Evolutionary conservation across 1,140 invertebrate genomes (phyloP), one percentile per base, ranked within the genome.

Genomic region (Bombus confusus): DNA sequence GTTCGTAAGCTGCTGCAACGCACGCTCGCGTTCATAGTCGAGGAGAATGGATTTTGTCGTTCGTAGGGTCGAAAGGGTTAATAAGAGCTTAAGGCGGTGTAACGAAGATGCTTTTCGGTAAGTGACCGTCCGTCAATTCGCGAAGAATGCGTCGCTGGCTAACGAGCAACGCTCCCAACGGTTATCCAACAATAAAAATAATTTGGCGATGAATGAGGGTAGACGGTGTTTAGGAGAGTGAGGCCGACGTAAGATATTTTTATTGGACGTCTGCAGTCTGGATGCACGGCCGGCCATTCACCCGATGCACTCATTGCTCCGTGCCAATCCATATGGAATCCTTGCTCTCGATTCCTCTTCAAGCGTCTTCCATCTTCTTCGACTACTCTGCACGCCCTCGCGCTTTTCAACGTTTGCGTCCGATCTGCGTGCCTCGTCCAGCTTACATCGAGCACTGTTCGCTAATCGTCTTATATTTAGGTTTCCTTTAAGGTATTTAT

Each of bases 251-350:
- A 91, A 93, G 91, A 92, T 93, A 93, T 93, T 94, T 93, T 94
- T 94, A 93, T 94, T 94, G 91, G 87, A 68, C 90, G 92, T 93
- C 93, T 93, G 91, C 91, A 93, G 93, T 92, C 92, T 93, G 92
- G 91, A 93, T 93, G 93, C 93, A 92, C 85, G 62, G 86, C 75
- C 91, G 93, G 93, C 88, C 93, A 87, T 93, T 94, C 88, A 59
- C 93, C 93, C 92, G 89, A 86, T 84, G 80, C 88, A 87, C 89
- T 88, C 83, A 78, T 91, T 80, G 88, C 83, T 71, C 77, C 75
- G 66, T 81, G 80, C 88, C 87, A 76, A 90, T 89, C 79, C 88
- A 84, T 87, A 87, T 68, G 85, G 80, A 76, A 88, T 83, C 72
- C 87, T 75, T 88, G 83, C 87, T 78, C 88, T 71, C 87, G 74